Base-by-base conservation (phyloP, 2,113 vertebrate genomes). In the Vulpes lagopus region DNA sequence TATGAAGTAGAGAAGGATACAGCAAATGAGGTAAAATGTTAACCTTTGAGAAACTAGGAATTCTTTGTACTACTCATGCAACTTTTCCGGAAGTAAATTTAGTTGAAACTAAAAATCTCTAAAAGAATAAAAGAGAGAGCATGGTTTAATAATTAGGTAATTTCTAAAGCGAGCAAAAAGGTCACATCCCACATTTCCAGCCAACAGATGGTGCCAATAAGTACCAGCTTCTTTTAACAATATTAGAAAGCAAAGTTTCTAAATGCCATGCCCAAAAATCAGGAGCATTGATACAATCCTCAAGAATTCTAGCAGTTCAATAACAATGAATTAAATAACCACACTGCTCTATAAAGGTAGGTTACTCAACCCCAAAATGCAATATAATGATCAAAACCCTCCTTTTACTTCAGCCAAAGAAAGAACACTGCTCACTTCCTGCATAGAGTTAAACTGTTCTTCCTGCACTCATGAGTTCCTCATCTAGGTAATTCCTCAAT, bases 171-270 rank as follows among this genome's bases (percentile, higher is more conserved):
- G 59, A 89, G 16, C 35, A 65, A 78, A 78, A 81, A 60, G 32
- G 49, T 57, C 89, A 49, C 2, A 71, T 11, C 8, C 64, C 82
- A 22, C 64, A 92, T 35, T 82, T 97, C 78, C 78, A 88, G 94
- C 91, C 95, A 88, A 95, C 64, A 97, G 91, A 84, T 97, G 96
- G 94, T 91, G 88, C 89, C 92, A 92, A 10, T n/a, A 90, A 96
- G 92, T 85, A 71, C 79, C 51, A 43, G 17, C 67, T 96, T 73
- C 82, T 90, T 88, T 71, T n/a, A 69, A 89, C 9, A 14, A 23
- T 30, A 79, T 9, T 4, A 83, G 76, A 96, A 76, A 95, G 67
- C 35, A 43, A 64, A 38, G 27, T 89, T 94, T 76, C 53, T 35
- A n/a, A 91, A 38, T 8, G 27, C 15, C 78, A 2, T 10, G 25